A percentile compares a stretch with the other conserved stretches of the same genome.
These are phyloP conservation scores for Psittacula cyanocephala DNA, from an alignment of 2,113 vertebrate genomes.

Conservation along the genomic window DNA sequence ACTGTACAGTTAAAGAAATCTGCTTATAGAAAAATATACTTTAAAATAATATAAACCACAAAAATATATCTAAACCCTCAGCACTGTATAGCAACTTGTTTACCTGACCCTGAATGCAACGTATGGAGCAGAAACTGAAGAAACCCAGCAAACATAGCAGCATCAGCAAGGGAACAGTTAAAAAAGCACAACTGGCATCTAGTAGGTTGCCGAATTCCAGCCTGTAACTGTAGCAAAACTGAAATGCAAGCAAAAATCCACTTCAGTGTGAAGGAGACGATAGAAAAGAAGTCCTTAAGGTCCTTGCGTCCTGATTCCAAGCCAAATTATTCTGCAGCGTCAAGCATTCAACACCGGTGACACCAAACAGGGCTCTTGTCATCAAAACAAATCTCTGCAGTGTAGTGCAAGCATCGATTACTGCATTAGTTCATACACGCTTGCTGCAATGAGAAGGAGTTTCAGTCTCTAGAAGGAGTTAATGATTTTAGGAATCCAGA, in stretches of 20 bases:
- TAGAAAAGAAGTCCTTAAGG: constrained; percentile 8
- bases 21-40: background rate
- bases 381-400: constrained; percentile 80
- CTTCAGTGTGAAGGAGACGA: constrained; percentile 21
- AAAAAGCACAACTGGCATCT: constrained; percentile 63
- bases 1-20: background rate
- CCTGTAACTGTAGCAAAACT: constrained; percentile 40
- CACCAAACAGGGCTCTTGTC: constrained; percentile 63
- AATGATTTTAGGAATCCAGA: constrained; percentile 17
- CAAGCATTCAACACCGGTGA: constrained; percentile 42
- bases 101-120: constrained; percentile 78
- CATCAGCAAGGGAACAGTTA: constrained; percentile 61
- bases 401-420: constrained; percentile 58
- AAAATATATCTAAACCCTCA: background rate
- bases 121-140: constrained; percentile 76
- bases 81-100: constrained; percentile 40
- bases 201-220: constrained; percentile 58
- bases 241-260: constrained; percentile 43
- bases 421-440: constrained; percentile 50
- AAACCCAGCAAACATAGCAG: constrained; percentile 76
- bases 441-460: constrained; percentile 28
- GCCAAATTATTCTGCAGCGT: constrained; percentile 64
- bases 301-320: constrained; percentile 53
- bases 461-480: background rate
- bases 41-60: background rate